Conservation (phyloP, 2,797 vertebrate species). For the Lepilemur ruficaudatus region DNA sequence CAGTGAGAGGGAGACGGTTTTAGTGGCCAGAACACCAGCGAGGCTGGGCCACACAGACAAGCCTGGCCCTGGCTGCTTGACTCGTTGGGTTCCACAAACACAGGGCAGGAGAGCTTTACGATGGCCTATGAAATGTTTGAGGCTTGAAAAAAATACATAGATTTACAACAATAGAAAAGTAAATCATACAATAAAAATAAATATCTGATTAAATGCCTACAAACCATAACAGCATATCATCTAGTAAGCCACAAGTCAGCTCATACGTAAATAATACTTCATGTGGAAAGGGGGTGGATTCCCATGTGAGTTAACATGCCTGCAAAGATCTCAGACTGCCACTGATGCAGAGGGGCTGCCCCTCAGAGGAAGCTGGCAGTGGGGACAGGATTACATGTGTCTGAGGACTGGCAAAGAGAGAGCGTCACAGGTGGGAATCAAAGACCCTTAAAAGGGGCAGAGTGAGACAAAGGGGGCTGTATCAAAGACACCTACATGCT, state of each 20-base stretch:
- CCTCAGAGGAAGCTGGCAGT: not conserved
- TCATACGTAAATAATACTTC: not conserved
- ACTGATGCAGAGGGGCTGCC: not conserved
- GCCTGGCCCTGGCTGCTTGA: not conserved
- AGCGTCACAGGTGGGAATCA: not conserved
- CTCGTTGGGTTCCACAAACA: not conserved
- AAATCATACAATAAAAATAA: slow-evolving; percentile 38
- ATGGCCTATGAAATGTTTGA: not conserved
- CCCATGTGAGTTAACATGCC: not conserved
- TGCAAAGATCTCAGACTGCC: not conserved
- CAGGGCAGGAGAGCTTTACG: not conserved
- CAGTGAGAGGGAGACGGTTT: not conserved
- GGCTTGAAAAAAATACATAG: not conserved
- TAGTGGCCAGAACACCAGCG: not conserved
- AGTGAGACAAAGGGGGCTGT: not conserved
- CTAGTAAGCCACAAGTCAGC: not conserved
- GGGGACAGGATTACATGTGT: not conserved
- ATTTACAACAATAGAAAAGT: not conserved
- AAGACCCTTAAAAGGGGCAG: not conserved
- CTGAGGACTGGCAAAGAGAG: not conserved
- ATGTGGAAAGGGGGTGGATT: not conserved
- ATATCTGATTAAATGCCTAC: not conserved
- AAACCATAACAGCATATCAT: not conserved
- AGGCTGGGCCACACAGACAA: not conserved
- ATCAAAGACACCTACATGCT: not conserved